These are phyloP conservation scores for Poecilobothrus nobilitatus DNA, from an alignment of 2,888 invertebrate genomes.

Conservation along the genomic window DNA sequence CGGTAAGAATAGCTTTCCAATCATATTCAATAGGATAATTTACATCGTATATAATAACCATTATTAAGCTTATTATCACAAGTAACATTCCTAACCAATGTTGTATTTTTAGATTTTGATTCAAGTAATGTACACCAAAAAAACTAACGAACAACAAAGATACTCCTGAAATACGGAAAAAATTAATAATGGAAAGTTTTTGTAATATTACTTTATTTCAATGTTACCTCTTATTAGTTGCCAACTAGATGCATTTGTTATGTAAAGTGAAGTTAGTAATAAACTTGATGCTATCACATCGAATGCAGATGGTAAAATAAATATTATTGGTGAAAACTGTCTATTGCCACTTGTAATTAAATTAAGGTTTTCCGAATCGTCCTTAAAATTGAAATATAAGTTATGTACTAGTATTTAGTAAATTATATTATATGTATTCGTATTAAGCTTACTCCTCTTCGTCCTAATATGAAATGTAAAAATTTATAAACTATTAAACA, in stretches of 20 bases:
- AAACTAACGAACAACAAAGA: constrained; percentile 85
- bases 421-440: too few relatives aligned
- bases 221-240: constrained; percentile 82
- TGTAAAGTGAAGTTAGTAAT: constrained; percentile 82
- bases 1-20: constrained; percentile 69
- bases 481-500: constrained; percentile 76
- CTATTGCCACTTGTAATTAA: constrained; percentile 60
- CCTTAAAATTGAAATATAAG: constrained; percentile 32
- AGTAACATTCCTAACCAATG: constrained; percentile 71
- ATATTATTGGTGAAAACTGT: constrained; percentile 67
- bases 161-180: constrained; percentile 50
- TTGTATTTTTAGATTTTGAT: constrained; percentile 52
- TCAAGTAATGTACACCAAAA: constrained; percentile 72
- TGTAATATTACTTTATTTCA: background rate
- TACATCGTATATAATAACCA: constrained; percentile 66
- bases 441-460: constrained; percentile 46
- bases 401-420: background rate
- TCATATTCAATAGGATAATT: constrained; percentile 27
- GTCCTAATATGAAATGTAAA: constrained; percentile 49
- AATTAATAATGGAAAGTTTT: constrained; percentile 11
- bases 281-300: constrained; percentile 83
- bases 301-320: constrained; percentile 79
- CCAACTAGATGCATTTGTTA: constrained; percentile 90
- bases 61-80: constrained; percentile 60
- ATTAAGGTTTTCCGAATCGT: constrained; percentile 48